Evolutionary conservation across 2,888 invertebrate species (phyloP).

Genomic region (Beris morrisii): DNA sequence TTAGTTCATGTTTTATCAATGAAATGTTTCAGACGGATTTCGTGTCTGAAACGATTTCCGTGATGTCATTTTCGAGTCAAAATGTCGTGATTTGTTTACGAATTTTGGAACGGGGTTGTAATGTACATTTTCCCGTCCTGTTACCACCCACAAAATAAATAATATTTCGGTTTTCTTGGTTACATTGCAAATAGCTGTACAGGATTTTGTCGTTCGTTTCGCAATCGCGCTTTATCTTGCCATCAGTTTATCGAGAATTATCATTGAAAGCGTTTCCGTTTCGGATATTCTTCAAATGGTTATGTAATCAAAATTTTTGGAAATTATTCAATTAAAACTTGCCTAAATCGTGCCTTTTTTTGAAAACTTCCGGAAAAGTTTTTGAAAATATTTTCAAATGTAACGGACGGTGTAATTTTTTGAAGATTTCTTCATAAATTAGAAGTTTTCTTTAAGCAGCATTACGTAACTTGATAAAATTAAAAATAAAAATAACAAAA

Average conservation of each 20-base stretch:
- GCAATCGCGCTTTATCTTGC: constrained; percentile 14
- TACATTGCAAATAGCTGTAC: constrained; percentile 2
- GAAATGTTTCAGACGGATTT: constrained; percentile 11
- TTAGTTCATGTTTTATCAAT: constrained; percentile 25
- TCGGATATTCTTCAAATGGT: background rate
- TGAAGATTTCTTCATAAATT: too few relatives aligned
- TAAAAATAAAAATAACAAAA: too few relatives aligned
- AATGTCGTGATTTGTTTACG: constrained; percentile 27
- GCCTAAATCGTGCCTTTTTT: too few relatives aligned
- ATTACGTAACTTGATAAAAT: too few relatives aligned
- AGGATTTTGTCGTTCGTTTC: constrained; percentile 15
- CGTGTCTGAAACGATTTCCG: constrained; percentile 7
- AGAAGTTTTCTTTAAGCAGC: too few relatives aligned
- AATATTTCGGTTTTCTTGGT: constrained; percentile 22
- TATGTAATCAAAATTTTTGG: constrained; percentile 8
- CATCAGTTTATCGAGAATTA: constrained; percentile 10
- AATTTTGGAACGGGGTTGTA: constrained; percentile 14
- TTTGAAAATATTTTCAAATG: too few relatives aligned
- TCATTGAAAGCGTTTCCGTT: constrained; percentile 4
- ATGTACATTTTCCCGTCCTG: background rate
- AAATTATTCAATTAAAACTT: too few relatives aligned
- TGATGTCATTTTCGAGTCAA: constrained; percentile 21
- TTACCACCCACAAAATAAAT: constrained; percentile 30
- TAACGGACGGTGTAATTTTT: too few relatives aligned
- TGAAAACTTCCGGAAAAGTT: too few relatives aligned